A percentile compares a stretch with the other conserved stretches of the same genome.
Evolutionary conservation across 2,888 invertebrate genomes (phyloP).

Genomic region (Polietes domitor): DNA sequence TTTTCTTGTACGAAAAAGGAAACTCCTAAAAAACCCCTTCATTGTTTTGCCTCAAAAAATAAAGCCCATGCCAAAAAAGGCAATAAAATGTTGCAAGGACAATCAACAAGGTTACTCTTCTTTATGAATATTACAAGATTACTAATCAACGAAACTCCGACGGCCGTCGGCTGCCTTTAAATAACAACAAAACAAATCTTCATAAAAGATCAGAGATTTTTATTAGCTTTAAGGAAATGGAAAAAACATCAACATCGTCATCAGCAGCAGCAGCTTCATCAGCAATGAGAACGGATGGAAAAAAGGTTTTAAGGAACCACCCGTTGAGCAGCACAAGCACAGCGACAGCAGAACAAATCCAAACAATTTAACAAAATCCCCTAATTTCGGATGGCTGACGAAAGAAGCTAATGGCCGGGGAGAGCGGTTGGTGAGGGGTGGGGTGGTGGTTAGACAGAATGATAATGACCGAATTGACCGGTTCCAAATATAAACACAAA

Average conservation of each 20-base stretch:
- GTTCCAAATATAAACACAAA: constrained; percentile 22
- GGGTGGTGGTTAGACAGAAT: background rate
- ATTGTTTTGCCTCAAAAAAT: too few relatives aligned
- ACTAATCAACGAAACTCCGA: constrained; percentile 33
- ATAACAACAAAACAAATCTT: constrained; percentile 11
- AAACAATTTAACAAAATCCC: constrained; percentile 52
- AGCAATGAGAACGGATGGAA: constrained; percentile 15
- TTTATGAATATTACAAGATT: constrained; percentile 31
- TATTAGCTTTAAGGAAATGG: constrained; percentile 41
- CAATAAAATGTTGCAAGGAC: constrained; percentile 1
- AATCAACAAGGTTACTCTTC: background rate
- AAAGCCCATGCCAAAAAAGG: background rate
- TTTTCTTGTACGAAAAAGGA: background rate
- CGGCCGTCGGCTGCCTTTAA: background rate
- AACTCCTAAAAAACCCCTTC: background rate
- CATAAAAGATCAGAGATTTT: constrained; percentile 11
- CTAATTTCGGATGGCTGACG: constrained; percentile 7
- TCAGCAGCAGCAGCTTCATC: background rate
- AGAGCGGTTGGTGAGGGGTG: background rate
- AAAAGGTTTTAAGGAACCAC: constrained; percentile 36
- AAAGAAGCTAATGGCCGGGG: background rate
- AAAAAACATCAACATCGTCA: constrained; percentile 12
- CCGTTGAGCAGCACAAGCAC: constrained; percentile 18
- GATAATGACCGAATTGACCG: constrained; percentile 46
- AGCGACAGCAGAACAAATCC: background rate